phyloP scores from a whole-genome alignment of 1,140 invertebrate genomes.

The Heliconius hermathena region DNA sequence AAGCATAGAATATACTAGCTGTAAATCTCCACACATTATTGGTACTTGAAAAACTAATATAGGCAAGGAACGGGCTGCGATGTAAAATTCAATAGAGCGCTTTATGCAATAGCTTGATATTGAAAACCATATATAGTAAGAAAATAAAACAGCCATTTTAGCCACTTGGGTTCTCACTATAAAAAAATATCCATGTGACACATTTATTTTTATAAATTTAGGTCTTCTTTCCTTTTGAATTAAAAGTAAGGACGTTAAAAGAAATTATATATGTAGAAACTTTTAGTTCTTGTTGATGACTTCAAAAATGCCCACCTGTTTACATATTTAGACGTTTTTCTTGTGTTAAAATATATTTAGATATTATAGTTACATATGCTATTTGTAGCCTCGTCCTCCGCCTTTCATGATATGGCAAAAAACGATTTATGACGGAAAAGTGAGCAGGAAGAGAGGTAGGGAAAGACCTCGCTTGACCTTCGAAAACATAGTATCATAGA shows the following conservation, averaged over 20 bases:
- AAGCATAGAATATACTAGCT: not conserved
- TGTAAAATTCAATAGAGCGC: not conserved
- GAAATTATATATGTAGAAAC: too few relatives aligned
- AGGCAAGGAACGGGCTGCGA: conserved; percentile 2
- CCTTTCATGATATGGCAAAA: too few relatives aligned
- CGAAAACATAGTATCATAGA: too few relatives aligned
- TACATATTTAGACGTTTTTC: too few relatives aligned
- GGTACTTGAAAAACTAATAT: conserved; percentile 9
- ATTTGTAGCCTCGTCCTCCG: too few relatives aligned
- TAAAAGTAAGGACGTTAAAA: not conserved
- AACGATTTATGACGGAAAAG: too few relatives aligned
- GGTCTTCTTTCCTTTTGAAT: not conserved
- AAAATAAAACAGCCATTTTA: conserved; percentile 10
- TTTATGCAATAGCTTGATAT: not conserved
- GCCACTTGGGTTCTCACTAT: not conserved
- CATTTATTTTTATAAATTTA: not conserved
- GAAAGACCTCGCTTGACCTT: too few relatives aligned
- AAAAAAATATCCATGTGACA: not conserved
- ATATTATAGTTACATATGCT: too few relatives aligned
- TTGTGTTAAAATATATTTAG: too few relatives aligned
- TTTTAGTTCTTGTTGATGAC: too few relatives aligned
- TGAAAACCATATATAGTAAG: conserved; percentile 3
- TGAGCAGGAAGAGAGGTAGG: too few relatives aligned
- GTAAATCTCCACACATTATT: not conserved
- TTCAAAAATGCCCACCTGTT: too few relatives aligned